Evolutionary conservation across 2,113 vertebrate species (phyloP).

Genomic region (Leptobrachium ailaonicum): DNA sequence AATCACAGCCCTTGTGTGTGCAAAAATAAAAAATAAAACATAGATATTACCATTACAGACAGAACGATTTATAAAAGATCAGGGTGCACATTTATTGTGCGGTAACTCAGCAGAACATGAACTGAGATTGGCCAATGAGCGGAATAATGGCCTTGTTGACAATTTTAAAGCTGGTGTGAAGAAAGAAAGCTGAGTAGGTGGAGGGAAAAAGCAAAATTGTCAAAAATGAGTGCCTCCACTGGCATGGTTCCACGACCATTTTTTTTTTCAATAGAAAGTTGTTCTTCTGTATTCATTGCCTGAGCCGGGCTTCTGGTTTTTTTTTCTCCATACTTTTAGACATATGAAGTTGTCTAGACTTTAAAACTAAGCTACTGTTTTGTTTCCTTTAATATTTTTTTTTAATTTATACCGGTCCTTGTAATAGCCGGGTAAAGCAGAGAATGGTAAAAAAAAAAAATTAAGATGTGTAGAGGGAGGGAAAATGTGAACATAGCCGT

Average conservation of each 20-base stretch:
- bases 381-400: no score
- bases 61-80: conserved; percentile 52
- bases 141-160: conserved; percentile 68
- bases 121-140: conserved; percentile 57
- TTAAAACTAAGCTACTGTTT: no score
- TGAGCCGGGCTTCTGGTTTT: no score
- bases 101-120: conserved; percentile 62
- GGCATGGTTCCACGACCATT: conserved; percentile 4
- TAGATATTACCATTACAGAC: conserved; percentile 37
- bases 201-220: conserved; percentile 40
- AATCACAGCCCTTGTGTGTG: conserved; percentile 44
- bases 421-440: no score
- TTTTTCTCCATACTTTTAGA: no score
- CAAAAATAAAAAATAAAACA: conserved; percentile 42
- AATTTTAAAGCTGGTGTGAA: conserved; percentile 51
- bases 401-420: no score
- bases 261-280: no score
- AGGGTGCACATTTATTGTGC: conserved; percentile 42
- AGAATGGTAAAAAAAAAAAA: no score
- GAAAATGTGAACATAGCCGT: no score
- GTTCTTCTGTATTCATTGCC: no score
- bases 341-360: no score
- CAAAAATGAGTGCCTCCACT: conserved; percentile 24
- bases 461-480: no score
- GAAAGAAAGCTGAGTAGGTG: conserved; percentile 32